Conservation (phyloP, 1,140 invertebrate genomes). For the Marisa cornuarietis region DNA sequence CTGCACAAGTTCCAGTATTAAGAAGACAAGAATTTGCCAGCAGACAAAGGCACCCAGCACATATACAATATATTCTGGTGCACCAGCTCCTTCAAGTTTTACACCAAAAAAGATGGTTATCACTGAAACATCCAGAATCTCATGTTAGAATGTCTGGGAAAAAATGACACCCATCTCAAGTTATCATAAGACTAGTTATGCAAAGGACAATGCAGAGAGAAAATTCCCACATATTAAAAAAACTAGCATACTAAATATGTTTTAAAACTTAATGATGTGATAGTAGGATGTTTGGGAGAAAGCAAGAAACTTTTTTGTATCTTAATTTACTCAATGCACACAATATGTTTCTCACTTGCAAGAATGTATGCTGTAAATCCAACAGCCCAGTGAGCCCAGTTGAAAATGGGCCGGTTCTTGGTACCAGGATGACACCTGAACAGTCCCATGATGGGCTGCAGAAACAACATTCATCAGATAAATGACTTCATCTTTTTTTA, state of each 20-base stretch:
- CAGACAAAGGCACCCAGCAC: conserved; percentile 86
- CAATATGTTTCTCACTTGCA: conserved; percentile 72
- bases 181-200: too few relatives aligned
- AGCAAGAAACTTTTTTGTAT: too few relatives aligned
- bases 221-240: too few relatives aligned
- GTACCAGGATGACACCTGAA: conserved; percentile 88
- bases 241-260: too few relatives aligned
- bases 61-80: conserved; percentile 84
- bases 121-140: conserved; percentile 71
- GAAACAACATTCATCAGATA: conserved; percentile 30
- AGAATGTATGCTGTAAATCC: conserved; percentile 90
- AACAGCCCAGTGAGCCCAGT: conserved; percentile 91
- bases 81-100: conserved; percentile 79
- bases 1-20: conserved; percentile 73
- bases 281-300: too few relatives aligned
- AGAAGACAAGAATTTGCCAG: conserved; percentile 86
- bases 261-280: too few relatives aligned
- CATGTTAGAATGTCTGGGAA: not conserved
- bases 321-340: too few relatives aligned
- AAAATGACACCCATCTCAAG: too few relatives aligned
- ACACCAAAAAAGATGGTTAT: conserved; percentile 91
- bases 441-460: conserved; percentile 88
- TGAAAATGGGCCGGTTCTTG: conserved; percentile 84
- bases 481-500: not conserved
- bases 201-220: too few relatives aligned